Evolutionary conservation across 2,797 vertebrate genomes (phyloP), one percentile per base, ranked within the genome.

Genomic region (Myioborus melanocephalus): DNA sequence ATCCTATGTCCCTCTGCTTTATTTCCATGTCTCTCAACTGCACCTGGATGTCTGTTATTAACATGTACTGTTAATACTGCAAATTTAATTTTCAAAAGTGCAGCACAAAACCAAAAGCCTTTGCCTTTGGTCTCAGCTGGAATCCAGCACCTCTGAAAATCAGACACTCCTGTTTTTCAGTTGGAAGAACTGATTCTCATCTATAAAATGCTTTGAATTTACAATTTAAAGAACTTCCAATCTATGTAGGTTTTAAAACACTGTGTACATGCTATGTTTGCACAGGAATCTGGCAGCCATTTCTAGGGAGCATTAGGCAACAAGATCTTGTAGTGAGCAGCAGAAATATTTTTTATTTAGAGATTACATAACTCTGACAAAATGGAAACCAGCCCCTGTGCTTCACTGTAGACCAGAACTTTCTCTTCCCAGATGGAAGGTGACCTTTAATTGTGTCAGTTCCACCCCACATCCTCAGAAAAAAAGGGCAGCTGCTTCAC

Each of bases 371-470:
- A 95, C 93, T 96, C 92, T 80, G 76, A 80, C 86, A 93, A 93
- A 95, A 95, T 95, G 89, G 93, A 95, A 95, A 95, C 83, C 95
- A 96, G 90, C 41, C 83, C 60, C 89, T 0, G 4, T 52, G 34
- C 89, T 94, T 90, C 81, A 92, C 90, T 93, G 89, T 93, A 94
- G 91, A 95, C 86, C 86, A 96, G 96, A 94, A 96, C 94, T 96
- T 96, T 97, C 94, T 95, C 93, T 93, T 94, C 78, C 78, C 93
- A 95, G 89, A 94, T 96, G 95, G 94, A 95, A 60, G 30, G 89
- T 95, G 95, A 96, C 93, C 93, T 95, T 96, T 95, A 95, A 94
- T 96, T 94, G 88, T 96, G 90, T 95, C 90, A 85, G 90, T 97
- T 96, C 93, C 93, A 95, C 94, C 95, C 83, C 93, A 95, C 83